A percentile compares a stretch with the other conserved stretches of the same genome.
phyloP scores from a whole-genome alignment of 2,888 invertebrate genomes.

The Sphaerophoria rueppellii region DNA sequence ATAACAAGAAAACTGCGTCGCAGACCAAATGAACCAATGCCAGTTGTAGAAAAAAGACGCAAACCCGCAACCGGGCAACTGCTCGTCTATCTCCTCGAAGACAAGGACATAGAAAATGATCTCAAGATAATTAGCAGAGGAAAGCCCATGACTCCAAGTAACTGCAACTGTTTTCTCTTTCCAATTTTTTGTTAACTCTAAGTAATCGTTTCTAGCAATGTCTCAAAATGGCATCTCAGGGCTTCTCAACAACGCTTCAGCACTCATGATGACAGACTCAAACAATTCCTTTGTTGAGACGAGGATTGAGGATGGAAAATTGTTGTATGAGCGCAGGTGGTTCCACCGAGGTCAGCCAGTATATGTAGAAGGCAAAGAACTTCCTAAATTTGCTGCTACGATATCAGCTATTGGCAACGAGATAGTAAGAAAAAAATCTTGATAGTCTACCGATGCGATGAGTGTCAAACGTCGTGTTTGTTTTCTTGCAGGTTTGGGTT shows the following conservation, averaged over 20 bases:
- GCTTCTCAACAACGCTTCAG: slow-evolving; percentile 75
- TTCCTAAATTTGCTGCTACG: slow-evolving; percentile 92
- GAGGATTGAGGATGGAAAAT: slow-evolving; percentile 96
- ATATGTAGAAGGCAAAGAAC: slow-evolving; percentile 94
- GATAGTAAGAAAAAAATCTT: slow-evolving; percentile 84
- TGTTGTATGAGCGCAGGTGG: slow-evolving; percentile 96
- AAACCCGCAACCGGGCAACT: slow-evolving; percentile 92
- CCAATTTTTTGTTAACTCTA: background rate
- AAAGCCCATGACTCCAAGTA: slow-evolving; percentile 83
- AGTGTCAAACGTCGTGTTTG: background rate
- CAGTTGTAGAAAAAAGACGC: slow-evolving; percentile 92
- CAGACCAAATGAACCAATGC: slow-evolving; percentile 96
- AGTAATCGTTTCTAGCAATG: slow-evolving; percentile 78
- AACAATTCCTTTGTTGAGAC: slow-evolving; percentile 87
- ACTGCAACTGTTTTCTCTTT: background rate
- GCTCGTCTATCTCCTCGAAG: slow-evolving; percentile 93
- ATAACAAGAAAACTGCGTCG: slow-evolving; percentile 96
- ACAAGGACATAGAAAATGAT: slow-evolving; percentile 94
- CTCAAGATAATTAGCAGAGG: slow-evolving; percentile 89
- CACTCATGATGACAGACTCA: slow-evolving; percentile 79
- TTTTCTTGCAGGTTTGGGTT: slow-evolving; percentile 89
- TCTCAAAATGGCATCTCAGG: slow-evolving; percentile 81
- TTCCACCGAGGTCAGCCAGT: slow-evolving; percentile 97
- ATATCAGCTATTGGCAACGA: slow-evolving; percentile 96
- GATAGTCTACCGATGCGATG: slow-evolving; percentile 72